Percentiles rank a stretch among this genome's conserved stretches.
Conservation (phyloP, 2,113 vertebrate genomes). For the Piaya cayana region DNA sequence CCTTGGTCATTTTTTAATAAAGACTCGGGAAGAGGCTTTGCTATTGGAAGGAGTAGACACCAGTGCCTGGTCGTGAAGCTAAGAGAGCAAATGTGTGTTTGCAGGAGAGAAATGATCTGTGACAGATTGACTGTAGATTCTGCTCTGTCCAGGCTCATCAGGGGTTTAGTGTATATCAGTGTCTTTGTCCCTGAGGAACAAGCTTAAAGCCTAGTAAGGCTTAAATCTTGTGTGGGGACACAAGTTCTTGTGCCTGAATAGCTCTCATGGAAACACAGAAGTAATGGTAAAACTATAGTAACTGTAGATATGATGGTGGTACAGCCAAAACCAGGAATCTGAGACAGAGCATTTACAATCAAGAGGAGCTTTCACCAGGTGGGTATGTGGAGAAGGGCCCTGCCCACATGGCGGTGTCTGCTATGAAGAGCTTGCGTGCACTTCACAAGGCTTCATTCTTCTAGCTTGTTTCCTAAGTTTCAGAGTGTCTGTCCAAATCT, state of each 20-base stretch:
- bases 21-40: neutral
- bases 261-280: neutral
- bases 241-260: neutral
- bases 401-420: neutral
- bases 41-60: neutral
- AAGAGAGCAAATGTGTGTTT: neutral
- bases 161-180: neutral
- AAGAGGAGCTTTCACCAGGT: neutral
- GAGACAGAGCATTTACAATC: neutral
- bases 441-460: neutral
- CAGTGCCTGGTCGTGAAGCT: neutral
- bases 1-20: neutral
- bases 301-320: neutral
- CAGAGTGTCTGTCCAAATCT: neutral
- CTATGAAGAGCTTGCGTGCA: neutral
- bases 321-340: neutral
- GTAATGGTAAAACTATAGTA: neutral
- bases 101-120: neutral
- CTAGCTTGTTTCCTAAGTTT: neutral
- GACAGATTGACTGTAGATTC: neutral
- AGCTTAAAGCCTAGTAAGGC: neutral
- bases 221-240: neutral
- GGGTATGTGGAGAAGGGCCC: neutral
- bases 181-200: neutral
- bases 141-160: neutral